phyloP scores from a whole-genome alignment of 2,888 invertebrate genomes.

The Catocala fraxini region DNA sequence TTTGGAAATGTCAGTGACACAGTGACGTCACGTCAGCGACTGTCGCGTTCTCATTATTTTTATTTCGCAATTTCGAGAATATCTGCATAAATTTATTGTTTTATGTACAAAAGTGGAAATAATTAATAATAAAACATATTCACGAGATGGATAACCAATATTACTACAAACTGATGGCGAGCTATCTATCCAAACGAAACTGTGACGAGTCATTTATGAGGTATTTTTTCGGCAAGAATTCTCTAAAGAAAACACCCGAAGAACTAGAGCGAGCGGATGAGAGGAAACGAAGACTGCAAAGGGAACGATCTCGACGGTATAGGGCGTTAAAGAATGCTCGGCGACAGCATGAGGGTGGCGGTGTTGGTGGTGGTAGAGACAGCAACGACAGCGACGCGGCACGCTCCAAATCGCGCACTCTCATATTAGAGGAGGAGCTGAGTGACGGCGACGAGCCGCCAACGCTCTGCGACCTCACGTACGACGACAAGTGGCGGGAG shows the following conservation, averaged over 20 bases:
- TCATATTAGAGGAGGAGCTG: conserved; percentile 70
- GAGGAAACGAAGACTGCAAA: conserved; percentile 78
- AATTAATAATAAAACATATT: conserved; percentile 23
- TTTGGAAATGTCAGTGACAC: conserved; percentile 53
- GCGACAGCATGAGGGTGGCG: conserved; percentile 76
- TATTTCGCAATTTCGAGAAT: conserved; percentile 80
- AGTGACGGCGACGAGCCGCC: conserved; percentile 82
- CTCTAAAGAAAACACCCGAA: conserved; percentile 79
- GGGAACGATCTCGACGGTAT: conserved; percentile 80
- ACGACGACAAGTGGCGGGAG: conserved; percentile 78
- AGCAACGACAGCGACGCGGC: conserved; percentile 58
- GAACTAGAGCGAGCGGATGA: conserved; percentile 82
- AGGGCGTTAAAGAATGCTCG: conserved; percentile 81
- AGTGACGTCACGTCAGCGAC: conserved; percentile 77
- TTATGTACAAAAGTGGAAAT: conserved; percentile 25
- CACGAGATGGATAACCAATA: conserved; percentile 81
- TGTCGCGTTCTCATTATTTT: conserved; percentile 82
- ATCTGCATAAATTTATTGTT: conserved; percentile 55
- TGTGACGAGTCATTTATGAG: conserved; percentile 85
- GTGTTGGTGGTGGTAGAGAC: conserved; percentile 64
- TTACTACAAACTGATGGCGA: conserved; percentile 84
- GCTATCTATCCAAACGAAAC: conserved; percentile 82
- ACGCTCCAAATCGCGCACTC: conserved; percentile 65
- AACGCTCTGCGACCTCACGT: conserved; percentile 77
- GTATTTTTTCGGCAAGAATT: conserved; percentile 83